These are phyloP conservation scores for Strix uralensis DNA, from an alignment of 2,113 vertebrate genomes.

Conservation along the genomic window DNA sequence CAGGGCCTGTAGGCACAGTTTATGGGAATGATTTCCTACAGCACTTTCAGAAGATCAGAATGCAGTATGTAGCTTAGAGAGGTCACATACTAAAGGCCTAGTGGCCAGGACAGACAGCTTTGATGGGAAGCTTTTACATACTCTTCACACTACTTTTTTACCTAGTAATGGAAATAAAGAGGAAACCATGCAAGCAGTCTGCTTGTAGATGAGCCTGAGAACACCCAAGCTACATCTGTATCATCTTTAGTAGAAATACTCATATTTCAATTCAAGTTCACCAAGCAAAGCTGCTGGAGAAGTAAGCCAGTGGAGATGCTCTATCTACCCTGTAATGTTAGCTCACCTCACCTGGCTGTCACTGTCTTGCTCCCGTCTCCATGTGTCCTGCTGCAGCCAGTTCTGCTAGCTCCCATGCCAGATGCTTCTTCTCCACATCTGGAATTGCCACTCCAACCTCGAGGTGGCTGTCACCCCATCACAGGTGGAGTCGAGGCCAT, in stretches of 20 bases:
- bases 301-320: not conserved
- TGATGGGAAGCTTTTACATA: not conserved
- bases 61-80: not conserved
- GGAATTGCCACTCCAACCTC: not conserved
- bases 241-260: not conserved
- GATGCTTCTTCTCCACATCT: not conserved
- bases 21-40: not conserved
- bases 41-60: not conserved
- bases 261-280: constrained; percentile 8
- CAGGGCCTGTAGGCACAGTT: not conserved
- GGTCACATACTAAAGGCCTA: not conserved
- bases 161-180: not conserved
- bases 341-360: not conserved
- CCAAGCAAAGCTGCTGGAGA: not conserved
- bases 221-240: not conserved
- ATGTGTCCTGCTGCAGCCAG: not conserved
- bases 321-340: not conserved
- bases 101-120: not conserved
- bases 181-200: not conserved
- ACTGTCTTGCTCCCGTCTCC: not conserved
- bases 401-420: not conserved
- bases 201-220: not conserved
- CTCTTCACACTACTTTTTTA: not conserved
- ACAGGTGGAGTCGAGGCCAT: not conserved
- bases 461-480: not conserved